phyloP scores from a whole-genome alignment of 2,113 vertebrate species.

The Suncus etruscus region DNA sequence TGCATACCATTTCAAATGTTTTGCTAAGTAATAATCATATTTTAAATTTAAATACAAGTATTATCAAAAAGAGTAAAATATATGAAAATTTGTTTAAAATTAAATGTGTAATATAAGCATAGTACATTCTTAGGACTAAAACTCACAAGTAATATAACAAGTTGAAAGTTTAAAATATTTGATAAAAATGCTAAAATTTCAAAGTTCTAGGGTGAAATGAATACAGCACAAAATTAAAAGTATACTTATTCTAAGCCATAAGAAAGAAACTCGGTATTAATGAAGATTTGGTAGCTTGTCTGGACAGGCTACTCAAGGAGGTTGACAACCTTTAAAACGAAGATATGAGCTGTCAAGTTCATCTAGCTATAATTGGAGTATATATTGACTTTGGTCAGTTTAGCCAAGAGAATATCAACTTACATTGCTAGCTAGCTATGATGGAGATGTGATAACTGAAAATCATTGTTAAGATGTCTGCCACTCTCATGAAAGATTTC shows the following conservation, averaged over 20 bases:
- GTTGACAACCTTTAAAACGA: conserved; percentile 68
- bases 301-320: not conserved
- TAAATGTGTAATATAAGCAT: not conserved
- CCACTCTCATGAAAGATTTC: conserved; percentile 61
- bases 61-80: conserved; percentile 33
- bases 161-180: conserved; percentile 49
- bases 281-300: conserved; percentile 70
- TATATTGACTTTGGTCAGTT: conserved; percentile 75
- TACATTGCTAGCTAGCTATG: conserved; percentile 52
- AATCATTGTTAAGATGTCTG: conserved; percentile 54
- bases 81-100: conserved; percentile 53
- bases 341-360: conserved; percentile 63
- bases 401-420: conserved; percentile 73
- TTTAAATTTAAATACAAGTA: conserved; percentile 58
- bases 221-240: conserved; percentile 39
- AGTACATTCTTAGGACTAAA: not conserved
- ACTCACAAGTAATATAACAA: conserved; percentile 31
- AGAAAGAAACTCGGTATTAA: conserved; percentile 55
- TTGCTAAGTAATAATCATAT: conserved; percentile 33
- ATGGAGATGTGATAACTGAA: conserved; percentile 73
- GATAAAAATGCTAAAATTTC: conserved; percentile 31
- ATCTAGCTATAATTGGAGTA: conserved; percentile 67
- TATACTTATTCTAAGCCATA: conserved; percentile 38
- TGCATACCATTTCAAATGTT: conserved; percentile 36
- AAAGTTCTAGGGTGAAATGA: conserved; percentile 32